These are phyloP conservation scores for Ruditapes philippinarum DNA, from an alignment of 1,140 invertebrate species.

Conservation along the genomic window DNA sequence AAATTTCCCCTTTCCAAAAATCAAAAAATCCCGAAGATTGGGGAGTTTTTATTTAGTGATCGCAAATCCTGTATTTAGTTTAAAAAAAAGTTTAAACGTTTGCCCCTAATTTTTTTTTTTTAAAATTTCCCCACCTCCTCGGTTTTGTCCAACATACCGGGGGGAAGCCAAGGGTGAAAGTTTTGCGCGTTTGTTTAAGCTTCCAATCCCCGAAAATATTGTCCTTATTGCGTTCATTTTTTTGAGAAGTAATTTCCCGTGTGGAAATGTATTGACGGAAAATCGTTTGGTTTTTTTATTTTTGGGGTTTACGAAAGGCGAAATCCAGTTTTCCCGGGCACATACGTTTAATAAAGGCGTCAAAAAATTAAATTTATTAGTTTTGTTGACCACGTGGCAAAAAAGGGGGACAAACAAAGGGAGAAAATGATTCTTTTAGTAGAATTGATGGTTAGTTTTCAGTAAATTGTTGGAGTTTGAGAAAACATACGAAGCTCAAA, in stretches of 20 bases:
- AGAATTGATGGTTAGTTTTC: background rate
- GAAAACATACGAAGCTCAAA: background rate
- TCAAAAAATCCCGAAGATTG: too few relatives aligned
- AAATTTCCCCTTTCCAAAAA: too few relatives aligned
- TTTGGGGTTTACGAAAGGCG: background rate
- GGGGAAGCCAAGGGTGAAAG: background rate
- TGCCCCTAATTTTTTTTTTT: too few relatives aligned
- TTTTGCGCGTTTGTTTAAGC: background rate
- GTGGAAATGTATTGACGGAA: background rate
- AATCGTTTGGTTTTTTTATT: background rate
- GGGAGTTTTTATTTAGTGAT: too few relatives aligned
- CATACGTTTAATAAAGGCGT: background rate
- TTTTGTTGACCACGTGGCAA: background rate
- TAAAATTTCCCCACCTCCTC: too few relatives aligned
- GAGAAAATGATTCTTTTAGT: background rate
- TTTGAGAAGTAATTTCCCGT: background rate
- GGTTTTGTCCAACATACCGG: too few relatives aligned
- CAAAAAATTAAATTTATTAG: background rate
- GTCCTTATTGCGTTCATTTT: background rate
- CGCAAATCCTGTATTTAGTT: too few relatives aligned
- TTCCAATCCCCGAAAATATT: background rate
- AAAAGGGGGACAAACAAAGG: background rate
- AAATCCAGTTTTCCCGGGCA: background rate
- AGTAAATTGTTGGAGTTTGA: background rate
- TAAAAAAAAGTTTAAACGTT: too few relatives aligned